These are phyloP conservation scores for Zele albiditarsus DNA, from an alignment of 2,888 invertebrate species.

Conservation along the genomic window DNA sequence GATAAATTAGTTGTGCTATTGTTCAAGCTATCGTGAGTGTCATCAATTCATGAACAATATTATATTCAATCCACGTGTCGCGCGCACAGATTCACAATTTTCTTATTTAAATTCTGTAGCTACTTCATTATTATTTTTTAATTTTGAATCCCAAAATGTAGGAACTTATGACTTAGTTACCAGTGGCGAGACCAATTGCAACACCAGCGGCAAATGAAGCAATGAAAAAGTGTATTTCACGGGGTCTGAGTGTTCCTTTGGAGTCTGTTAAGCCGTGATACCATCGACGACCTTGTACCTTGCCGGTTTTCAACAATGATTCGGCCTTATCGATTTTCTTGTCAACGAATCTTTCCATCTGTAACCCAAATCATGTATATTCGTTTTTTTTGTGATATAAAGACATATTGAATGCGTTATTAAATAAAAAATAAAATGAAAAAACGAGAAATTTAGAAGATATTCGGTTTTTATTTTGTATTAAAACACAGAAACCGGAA, in stretches of 20 bases:
- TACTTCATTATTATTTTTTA: background rate
- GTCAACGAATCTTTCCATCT: constrained; percentile 88
- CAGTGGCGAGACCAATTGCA: constrained; percentile 79
- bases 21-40: background rate
- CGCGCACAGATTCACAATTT: constrained; percentile 41
- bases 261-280: constrained; percentile 81
- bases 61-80: constrained; percentile 41
- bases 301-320: constrained; percentile 81
- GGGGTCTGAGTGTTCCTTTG: constrained; percentile 78
- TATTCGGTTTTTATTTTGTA: background rate
- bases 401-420: background rate
- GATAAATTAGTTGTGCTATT: background rate
- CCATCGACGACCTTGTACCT: constrained; percentile 84
- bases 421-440: background rate
- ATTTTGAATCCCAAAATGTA: constrained; percentile 53
- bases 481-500: background rate
- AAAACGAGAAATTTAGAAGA: background rate
- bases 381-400: constrained; percentile 21
- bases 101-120: background rate
- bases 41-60: constrained; percentile 31
- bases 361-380: constrained; percentile 60
- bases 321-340: constrained; percentile 88
- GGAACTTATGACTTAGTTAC: constrained; percentile 64
- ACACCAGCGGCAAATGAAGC: constrained; percentile 87
- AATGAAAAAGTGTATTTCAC: constrained; percentile 86